Conservation (phyloP, 2,797 vertebrate species). For the Todus mexicanus region DNA sequence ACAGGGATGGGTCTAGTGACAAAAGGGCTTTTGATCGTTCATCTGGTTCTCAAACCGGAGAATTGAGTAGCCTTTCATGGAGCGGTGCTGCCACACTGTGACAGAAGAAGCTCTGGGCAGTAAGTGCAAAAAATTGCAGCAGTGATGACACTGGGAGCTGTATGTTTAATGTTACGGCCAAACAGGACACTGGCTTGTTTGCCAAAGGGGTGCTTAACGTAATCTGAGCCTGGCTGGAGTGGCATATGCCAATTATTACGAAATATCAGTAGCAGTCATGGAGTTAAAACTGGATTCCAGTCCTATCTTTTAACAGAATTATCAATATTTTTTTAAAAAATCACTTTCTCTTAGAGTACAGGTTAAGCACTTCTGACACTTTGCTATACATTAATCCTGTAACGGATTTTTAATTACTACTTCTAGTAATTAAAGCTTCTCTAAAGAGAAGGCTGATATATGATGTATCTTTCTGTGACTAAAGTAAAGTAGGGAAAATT, state of each 20-base stretch:
- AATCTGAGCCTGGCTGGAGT: background rate
- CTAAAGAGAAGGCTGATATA: background rate
- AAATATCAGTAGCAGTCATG: background rate
- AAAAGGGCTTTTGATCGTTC: background rate
- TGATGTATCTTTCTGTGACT: background rate
- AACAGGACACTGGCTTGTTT: background rate
- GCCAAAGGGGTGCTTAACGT: background rate
- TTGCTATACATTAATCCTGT: background rate
- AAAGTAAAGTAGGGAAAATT: no score
- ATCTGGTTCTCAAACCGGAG: background rate
- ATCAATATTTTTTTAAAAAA: background rate
- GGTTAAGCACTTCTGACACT: background rate
- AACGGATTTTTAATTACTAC: background rate
- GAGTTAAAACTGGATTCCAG: background rate
- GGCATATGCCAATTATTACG: background rate
- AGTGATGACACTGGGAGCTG: background rate
- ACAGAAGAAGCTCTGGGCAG: background rate
- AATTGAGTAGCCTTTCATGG: background rate
- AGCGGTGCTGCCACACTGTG: conserved; percentile 62
- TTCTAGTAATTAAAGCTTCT: background rate
- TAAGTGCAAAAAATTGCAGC: background rate
- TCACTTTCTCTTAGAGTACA: background rate
- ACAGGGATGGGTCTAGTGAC: background rate
- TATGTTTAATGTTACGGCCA: background rate
- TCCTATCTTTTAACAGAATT: background rate